Evolutionary conservation across 2,797 vertebrate species (phyloP), one percentile per base, ranked within the genome.

Genomic region (Crypturellus tataupa): DNA sequence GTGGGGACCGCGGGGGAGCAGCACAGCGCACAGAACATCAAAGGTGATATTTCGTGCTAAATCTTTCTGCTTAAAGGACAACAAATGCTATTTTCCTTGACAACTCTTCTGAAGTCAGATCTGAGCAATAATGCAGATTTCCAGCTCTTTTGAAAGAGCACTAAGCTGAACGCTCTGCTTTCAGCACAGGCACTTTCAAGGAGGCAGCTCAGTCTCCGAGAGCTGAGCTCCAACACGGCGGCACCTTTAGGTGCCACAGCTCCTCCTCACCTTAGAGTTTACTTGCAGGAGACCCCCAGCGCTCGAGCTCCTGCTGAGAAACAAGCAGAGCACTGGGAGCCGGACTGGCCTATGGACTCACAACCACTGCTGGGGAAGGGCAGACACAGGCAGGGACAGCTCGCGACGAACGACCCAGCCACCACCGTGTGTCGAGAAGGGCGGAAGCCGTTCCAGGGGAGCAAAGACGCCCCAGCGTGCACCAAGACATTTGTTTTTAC

Each of bases 91-190:
- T 89, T 96, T 91, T 89, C 72, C 70, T 35, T 91, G 89, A 96
- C 89, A 92, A 40, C 56, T 71, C 87, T 58, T 67, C 93, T 87
- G 92, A 95, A 95, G 82, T 33, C 59, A 94, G 90, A 93, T 94
- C 92, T 82, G 42, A 96, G 64, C 72, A 58, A 33, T n/a, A 27
- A 46, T 2, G 21, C 77, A 84, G 58, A 71, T 83, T 71, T 86
- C 77, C 71, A 87, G 56, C n/a, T 77, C 63, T 89, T 80, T 13
- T 87, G 81, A 95, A 96, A 83, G 14, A 78, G 12, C 82, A 62
- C 5, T 60, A 89, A 85, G 71, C 29, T 44, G 65, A 80, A 89
- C 16, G 19, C 9, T 59, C 70, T 35, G 33, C 56, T 91, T 71
- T 65, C 37, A 37, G 31, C 2, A 24, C 53, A 92, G 46, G 44